Conservation (phyloP, 92 coral and sea anemone genomes). For the Zoanthus gigantus region DNA sequence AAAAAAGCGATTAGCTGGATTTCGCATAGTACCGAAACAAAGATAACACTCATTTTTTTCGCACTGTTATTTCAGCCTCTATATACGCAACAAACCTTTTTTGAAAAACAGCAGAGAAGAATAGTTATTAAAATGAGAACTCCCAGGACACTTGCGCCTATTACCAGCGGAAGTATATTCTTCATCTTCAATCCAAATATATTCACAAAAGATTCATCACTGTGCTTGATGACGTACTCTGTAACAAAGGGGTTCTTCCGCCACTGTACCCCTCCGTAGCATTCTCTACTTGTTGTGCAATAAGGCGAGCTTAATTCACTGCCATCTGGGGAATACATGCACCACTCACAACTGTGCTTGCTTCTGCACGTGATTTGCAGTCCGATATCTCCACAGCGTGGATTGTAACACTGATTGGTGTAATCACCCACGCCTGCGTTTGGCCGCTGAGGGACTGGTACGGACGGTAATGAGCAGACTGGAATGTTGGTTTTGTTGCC, state of each 20-base stretch:
- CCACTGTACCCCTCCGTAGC: conserved; percentile 29
- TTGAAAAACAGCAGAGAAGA: conserved; percentile 2
- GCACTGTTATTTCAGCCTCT: too few relatives aligned
- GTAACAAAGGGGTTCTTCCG: conserved; percentile 34
- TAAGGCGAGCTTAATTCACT: background rate
- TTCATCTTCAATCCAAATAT: conserved; percentile 26
- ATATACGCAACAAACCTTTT: conserved; percentile 7
- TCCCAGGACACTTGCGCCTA: conserved; percentile 9
- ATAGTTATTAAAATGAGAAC: background rate
- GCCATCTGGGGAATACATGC: background rate
- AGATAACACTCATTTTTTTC: too few relatives aligned
- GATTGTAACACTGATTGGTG: conserved; percentile 25
- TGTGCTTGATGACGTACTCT: conserved; percentile 1
- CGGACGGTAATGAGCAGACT: conserved; percentile 3
- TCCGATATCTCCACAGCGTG: background rate
- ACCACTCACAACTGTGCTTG: conserved; percentile 44
- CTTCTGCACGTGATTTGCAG: conserved; percentile 13
- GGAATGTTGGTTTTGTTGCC: background rate
- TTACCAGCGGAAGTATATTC: conserved; percentile 12
- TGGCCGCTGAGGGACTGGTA: conserved; percentile 35
- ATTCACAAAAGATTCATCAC: background rate
- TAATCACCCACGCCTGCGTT: conserved; percentile 27
- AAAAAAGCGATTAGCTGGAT: too few relatives aligned
- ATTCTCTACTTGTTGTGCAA: conserved; percentile 25
- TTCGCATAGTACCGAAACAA: too few relatives aligned